Conservation (phyloP, 2,113 vertebrate species). For the Scomber japonicus region DNA sequence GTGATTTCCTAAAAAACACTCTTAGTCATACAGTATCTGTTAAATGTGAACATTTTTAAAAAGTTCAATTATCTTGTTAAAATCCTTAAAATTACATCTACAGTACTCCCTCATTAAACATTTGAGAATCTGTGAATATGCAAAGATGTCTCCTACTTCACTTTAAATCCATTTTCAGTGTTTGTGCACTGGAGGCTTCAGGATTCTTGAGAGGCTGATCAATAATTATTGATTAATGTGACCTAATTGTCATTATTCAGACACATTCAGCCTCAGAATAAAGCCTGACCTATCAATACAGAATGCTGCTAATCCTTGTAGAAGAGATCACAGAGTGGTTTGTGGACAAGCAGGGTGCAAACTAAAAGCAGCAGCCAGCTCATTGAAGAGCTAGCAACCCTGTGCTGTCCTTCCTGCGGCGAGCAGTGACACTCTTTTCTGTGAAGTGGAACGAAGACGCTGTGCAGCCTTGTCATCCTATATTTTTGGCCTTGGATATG, state of each 20-base stretch:
- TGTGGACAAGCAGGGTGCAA: neutral
- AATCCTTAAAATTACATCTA: too few species aligned
- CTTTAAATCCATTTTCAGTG: too few species aligned
- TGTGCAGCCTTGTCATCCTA: slow-evolving; percentile 23
- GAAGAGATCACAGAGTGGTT: neutral
- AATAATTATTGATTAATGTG: slow-evolving; percentile 12
- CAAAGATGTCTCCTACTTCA: too few species aligned
- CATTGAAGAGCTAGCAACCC: neutral
- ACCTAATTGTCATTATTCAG: neutral
- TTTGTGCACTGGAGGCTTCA: too few species aligned
- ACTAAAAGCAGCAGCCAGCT: neutral
- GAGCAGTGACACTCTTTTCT: neutral
- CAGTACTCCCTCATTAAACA: too few species aligned
- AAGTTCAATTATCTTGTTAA: too few species aligned
- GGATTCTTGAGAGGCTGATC: neutral
- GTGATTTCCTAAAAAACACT: slow-evolving; percentile 1
- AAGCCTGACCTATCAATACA: neutral
- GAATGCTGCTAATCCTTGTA: neutral
- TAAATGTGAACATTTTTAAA: neutral
- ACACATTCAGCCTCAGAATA: neutral
- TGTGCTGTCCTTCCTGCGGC: neutral
- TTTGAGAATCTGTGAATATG: too few species aligned
- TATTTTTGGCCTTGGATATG: slow-evolving; percentile 40
- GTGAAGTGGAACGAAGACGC: slow-evolving; percentile 20
- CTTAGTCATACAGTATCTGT: neutral